A percentile compares a stretch with the other conserved stretches of the same genome.
phyloP scores from a whole-genome alignment of 2,797 vertebrate species.

The Siniperca obscura region DNA sequence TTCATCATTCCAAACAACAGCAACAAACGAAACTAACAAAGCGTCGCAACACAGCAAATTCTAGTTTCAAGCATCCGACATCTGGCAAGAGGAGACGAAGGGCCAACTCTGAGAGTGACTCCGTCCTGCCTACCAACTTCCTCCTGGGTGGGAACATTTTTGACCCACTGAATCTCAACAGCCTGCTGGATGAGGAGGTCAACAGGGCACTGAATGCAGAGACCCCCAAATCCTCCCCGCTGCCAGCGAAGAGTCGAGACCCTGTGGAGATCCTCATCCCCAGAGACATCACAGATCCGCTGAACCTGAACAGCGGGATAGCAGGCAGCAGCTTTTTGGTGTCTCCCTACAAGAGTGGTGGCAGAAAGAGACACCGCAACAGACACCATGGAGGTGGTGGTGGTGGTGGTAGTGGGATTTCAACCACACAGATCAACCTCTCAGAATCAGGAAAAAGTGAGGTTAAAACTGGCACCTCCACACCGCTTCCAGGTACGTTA shows the following conservation, averaged over 20 bases:
- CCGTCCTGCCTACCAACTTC: conserved; percentile 93
- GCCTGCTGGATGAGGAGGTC: conserved; percentile 94
- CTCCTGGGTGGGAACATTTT: conserved; percentile 95
- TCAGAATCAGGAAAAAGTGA: conserved; percentile 73
- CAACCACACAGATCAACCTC: conserved; percentile 62
- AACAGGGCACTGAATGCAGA: conserved; percentile 92
- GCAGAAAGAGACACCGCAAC: conserved; percentile 90
- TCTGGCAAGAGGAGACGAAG: conserved; percentile 90
- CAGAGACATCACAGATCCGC: conserved; percentile 94
- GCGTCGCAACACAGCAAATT: conserved; percentile 87
- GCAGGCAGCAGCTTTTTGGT: conserved; percentile 86
- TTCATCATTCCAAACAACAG: conserved; percentile 83
- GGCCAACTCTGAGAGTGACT: conserved; percentile 92
- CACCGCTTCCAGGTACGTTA: conserved; percentile 38
- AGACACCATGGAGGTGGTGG: conserved; percentile 85
- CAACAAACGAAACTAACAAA: conserved; percentile 81
- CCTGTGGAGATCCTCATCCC: conserved; percentile 96
- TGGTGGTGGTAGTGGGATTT: conserved; percentile 50
- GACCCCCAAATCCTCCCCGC: conserved; percentile 94
- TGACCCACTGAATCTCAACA: conserved; percentile 96
- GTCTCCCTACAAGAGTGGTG: conserved; percentile 83
- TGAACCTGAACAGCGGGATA: conserved; percentile 90
- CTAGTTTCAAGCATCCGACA: conserved; percentile 88
- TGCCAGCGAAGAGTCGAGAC: conserved; percentile 89
- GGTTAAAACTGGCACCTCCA: conserved; percentile 53